Evolutionary conservation across 1,140 invertebrate species (phyloP).

Genomic region (Diuraphis noxia): DNA sequence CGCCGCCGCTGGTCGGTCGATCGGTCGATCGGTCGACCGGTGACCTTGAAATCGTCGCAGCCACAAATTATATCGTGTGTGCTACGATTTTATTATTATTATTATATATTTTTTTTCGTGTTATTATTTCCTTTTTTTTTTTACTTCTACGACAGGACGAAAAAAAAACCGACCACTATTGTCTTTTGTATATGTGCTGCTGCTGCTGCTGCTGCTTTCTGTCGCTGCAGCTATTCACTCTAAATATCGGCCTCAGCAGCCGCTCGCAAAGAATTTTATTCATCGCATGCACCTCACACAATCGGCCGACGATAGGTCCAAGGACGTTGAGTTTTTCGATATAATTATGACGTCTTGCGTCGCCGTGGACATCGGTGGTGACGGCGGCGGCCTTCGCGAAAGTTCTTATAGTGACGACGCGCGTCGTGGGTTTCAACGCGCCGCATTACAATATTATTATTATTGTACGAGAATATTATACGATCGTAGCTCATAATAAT

Average conservation of each 20-base stretch:
- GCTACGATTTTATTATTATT: slow-evolving; percentile 11
- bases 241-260: background rate
- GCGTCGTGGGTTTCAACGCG: background rate
- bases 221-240: background rate
- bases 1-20: background rate
- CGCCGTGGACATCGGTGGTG: background rate
- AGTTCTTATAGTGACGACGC: background rate
- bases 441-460: background rate
- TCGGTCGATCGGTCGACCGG: background rate
- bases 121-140: background rate
- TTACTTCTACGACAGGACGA: background rate
- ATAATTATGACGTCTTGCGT: slow-evolving; percentile 33
- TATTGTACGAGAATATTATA: background rate
- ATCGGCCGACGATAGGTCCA: slow-evolving; percentile 30
- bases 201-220: background rate
- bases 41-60: slow-evolving; percentile 27
- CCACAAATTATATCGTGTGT: slow-evolving; percentile 20
- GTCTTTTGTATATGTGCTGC: background rate
- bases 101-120: background rate
- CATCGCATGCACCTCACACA: background rate
- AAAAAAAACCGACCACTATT: slow-evolving; percentile 1
- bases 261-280: background rate
- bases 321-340: slow-evolving; percentile 28
- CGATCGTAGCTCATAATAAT: background rate
- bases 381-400: background rate